Evolutionary conservation across 2,113 vertebrate genomes (phyloP), one percentile per base, ranked within the genome.

Genomic region (Paratilapia polleni): DNA sequence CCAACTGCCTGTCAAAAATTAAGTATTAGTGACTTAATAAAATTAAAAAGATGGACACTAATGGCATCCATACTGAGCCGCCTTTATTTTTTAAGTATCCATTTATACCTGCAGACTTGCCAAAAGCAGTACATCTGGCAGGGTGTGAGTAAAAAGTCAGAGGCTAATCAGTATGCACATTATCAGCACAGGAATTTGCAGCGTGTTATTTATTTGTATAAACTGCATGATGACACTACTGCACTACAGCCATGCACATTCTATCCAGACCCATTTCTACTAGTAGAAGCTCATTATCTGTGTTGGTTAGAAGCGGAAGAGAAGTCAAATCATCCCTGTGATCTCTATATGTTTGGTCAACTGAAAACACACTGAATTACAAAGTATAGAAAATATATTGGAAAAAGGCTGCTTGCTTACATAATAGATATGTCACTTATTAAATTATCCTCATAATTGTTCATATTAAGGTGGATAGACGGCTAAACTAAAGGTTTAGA

Each of bases 251-350:
- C 5, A 52, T 28, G 6, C 76, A 28, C 58, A 15, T 79, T 61
- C 58, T 64, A 77, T 17, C 19, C 26, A 47, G 79, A 78, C 26
- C 36, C 15, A 31, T 63, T 74, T 58, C 70, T 77, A 4, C 58
- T 14, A 73, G 82, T 87, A 79, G 83, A 70, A 82, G 85, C 88
- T 85, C 81, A 61, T 80, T 86, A 89, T 84, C 57, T 66, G 20
- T 49, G 47, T 56, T 58, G 68, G 22, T 74, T 62, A 31, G 56
- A 5, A 4, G 52, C 38, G 83, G 77, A 77, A 66, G 62, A 84
- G 63, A 82, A 81, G 82, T 87, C 47, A 12, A 77, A 54, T 82
- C 62, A 49, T 49, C 83, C 64, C 4, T 56, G 60, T 82, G 61
- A 31, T 70, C 7, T 22, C 52, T 54, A 6, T 43, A 63, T 54